These are phyloP conservation scores for Marmota flaviventris DNA, from an alignment of 2,113 vertebrate species.

Conservation along the genomic window DNA sequence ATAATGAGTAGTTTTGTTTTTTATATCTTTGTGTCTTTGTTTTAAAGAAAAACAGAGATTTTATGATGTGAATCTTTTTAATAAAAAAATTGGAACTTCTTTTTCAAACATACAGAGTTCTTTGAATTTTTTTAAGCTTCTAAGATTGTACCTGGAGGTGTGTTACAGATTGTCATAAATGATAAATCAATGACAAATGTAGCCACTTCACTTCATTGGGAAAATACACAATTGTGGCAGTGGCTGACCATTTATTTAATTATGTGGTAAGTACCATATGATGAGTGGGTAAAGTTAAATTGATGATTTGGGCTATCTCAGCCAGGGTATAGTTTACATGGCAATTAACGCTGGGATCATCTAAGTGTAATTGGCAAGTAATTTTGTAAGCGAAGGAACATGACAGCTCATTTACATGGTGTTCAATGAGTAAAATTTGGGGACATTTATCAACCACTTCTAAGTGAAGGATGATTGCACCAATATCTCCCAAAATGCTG, in stretches of 20 bases:
- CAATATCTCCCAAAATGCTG: slow-evolving; percentile 31
- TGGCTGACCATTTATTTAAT: slow-evolving; percentile 79
- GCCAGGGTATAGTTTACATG: slow-evolving; percentile 67
- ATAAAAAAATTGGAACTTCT: slow-evolving; percentile 27
- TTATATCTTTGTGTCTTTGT: background rate
- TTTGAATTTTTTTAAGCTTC: slow-evolving; percentile 60
- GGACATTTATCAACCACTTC: slow-evolving; percentile 80
- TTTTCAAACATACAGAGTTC: slow-evolving; percentile 29
- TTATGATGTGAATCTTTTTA: slow-evolving; percentile 32
- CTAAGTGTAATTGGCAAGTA: slow-evolving; percentile 80
- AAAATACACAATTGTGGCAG: slow-evolving; percentile 67
- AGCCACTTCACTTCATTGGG: slow-evolving; percentile 63
- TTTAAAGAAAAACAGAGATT: background rate
- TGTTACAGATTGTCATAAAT: slow-evolving; percentile 41
- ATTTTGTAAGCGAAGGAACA: slow-evolving; percentile 81
- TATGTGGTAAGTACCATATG: slow-evolving; percentile 71
- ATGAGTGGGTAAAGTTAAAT: slow-evolving; percentile 80
- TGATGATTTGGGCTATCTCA: slow-evolving; percentile 78
- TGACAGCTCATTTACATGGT: slow-evolving; percentile 84
- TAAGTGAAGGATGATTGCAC: slow-evolving; percentile 61
- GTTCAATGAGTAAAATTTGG: slow-evolving; percentile 81
- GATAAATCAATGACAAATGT: slow-evolving; percentile 61
- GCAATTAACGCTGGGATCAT: slow-evolving; percentile 74
- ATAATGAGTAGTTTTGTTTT: slow-evolving; percentile 61
- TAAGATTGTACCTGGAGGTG: slow-evolving; percentile 1